These are phyloP conservation scores for Geotrypetes seraphini DNA, from an alignment of 2,797 vertebrate genomes.

Conservation along the genomic window DNA sequence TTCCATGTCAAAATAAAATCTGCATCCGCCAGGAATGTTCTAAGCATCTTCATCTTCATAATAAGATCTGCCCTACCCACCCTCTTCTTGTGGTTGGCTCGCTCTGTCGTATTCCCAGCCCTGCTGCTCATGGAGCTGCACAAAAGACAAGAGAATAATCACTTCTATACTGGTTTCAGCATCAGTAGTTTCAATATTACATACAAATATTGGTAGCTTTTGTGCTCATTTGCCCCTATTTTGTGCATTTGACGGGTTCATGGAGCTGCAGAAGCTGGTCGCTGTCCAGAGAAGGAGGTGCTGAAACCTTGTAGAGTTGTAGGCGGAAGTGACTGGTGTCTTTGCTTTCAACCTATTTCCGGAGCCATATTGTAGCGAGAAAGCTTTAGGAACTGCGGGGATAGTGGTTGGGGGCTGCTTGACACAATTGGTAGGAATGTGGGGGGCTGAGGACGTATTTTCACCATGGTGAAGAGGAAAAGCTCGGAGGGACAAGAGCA, in stretches of 20 bases:
- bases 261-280: conserved; percentile 33
- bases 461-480: conserved; percentile 91
- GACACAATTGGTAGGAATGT: conserved; percentile 9
- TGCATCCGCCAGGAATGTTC: no score
- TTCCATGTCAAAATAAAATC: no score
- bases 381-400: conserved; percentile 14
- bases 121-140: conserved; percentile 1
- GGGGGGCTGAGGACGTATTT: conserved; percentile 9
- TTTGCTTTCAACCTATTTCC: conserved; percentile 29
- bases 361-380: conserved; percentile 74
- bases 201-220: no score
- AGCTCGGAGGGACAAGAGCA: conserved; percentile 89
- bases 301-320: conserved; percentile 43
- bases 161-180: no score
- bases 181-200: no score
- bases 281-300: conserved; percentile 58
- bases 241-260: not conserved
- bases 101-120: not conserved
- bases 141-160: no score
- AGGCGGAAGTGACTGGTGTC: conserved; percentile 22
- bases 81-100: not conserved
- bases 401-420: conserved; percentile 16
- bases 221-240: no score
- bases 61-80: not conserved
- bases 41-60: no score